Evolutionary conservation across 2,797 vertebrate species (phyloP), one percentile per base, ranked within the genome.

Genomic region (Chiloscyllium punctatum): DNA sequence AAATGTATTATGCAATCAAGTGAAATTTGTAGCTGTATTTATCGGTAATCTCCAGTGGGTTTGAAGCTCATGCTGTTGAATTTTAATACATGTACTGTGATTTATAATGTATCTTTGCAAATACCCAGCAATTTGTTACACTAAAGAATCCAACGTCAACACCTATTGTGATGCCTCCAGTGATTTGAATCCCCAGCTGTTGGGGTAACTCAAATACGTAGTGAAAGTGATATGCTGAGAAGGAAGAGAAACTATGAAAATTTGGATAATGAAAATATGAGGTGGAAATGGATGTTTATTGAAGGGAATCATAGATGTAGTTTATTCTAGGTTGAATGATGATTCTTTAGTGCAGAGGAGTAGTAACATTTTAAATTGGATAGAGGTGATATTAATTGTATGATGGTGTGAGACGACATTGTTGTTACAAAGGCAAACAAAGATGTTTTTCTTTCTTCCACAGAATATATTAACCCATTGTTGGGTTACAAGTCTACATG

Each of bases 321-420:
- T 37, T 37, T 2, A 69, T 66, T 42, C n/a, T 42, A 8, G 33
- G 33, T 92, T 69, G 62, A 48, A n/a, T 92, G 66, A 92, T 42
- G 37, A 68, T 21, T 66, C n/a, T 25, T 62, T 68, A 68, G 37
- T 68, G 90, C n/a, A 69, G 90, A 37, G 66, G 90, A 92, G n/a
- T 25, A 92, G 18, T 66, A 92, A 92, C 62, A 92, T 18, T 68
- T 92, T 92, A 92, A 68, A 68, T 68, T 92, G n/a, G 90, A 92
- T 92, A 69, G 90, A 69, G 62, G 66, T 62, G 68, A 92, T 66
- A 69, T 92, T 27, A 92, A n/a, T 69, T 42, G 18, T 25, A 42
- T 66, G 4, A 42, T 68, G 66, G 42, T 48, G 37, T 21, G 42
- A 8, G 82, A 42, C 37, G 25, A 23, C 48, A 23, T 42, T 84